Percentiles rank a stretch among this genome's conserved stretches.
Conservation (phyloP, 2,797 vertebrate genomes). For the Notolepis coatsorum region DNA sequence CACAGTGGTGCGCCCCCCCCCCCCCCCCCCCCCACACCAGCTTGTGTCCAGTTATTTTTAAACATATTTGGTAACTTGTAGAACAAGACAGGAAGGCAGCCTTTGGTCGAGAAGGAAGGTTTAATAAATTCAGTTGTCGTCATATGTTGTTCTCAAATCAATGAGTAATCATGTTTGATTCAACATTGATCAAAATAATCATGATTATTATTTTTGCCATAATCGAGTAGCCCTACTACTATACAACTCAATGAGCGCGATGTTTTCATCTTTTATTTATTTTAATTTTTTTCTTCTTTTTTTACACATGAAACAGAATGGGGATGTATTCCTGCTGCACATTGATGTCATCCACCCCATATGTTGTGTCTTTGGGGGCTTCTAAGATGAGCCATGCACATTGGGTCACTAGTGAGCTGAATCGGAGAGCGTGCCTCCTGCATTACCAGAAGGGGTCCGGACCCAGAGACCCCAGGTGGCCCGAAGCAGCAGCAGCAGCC, state of each 20-base stretch:
- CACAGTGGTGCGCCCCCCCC: no score
- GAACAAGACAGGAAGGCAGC: no score
- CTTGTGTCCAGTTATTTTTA: no score
- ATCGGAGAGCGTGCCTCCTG: slow-evolving; percentile 38
- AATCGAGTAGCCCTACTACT: no score
- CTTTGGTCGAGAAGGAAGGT: background rate
- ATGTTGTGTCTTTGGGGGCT: slow-evolving; percentile 26
- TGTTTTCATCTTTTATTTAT: background rate
- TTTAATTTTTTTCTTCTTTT: no score
- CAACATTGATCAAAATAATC: no score
- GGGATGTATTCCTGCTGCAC: slow-evolving; percentile 11
- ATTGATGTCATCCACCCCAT: slow-evolving; percentile 19
- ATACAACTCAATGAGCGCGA: background rate
- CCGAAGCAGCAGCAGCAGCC: slow-evolving; percentile 40
- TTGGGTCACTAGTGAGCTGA: slow-evolving; percentile 33
- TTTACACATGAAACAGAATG: background rate
- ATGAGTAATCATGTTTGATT: no score
- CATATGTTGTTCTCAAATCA: background rate
- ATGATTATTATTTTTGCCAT: no score
- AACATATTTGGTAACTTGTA: no score
- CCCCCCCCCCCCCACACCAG: no score
- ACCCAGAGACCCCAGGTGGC: slow-evolving; percentile 60
- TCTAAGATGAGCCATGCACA: slow-evolving; percentile 23
- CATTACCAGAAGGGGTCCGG: slow-evolving; percentile 48
- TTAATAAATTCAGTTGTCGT: background rate